Base-by-base conservation (phyloP, 1,140 invertebrate genomes). In the Idris sp. region DNA sequence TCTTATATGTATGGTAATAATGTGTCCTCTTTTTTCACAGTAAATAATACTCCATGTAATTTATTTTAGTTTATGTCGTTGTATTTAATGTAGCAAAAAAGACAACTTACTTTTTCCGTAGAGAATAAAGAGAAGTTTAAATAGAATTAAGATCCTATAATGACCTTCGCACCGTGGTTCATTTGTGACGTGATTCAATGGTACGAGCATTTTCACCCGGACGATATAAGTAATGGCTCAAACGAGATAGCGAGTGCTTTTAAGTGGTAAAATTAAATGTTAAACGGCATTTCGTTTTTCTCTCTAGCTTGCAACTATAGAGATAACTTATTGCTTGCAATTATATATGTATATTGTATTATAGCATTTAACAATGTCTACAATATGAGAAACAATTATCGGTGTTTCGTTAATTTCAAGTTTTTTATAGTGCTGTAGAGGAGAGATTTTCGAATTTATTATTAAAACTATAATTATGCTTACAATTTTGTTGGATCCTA, bases 261-360 rank as follows among this genome's bases (percentile, higher is more conserved):
- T 68, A 74, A 74, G 35, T 74, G 56, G 72, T 68, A 68, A 68
- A 74, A 74, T 74, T 74, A 74, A 74, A 74, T 62, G 62, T 68
- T 74, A 62, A 74, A 62, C 62, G 49, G 49, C 62, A 43, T 68
- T 68, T 30, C 43, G 48, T 49, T 35, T 53, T 74, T 53, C 61
- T 44, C 48, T 65, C 43, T 59, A 54, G 28, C 35, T 59, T 22
- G 10, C 11, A 15, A 14, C 19, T 48, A 41, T 51, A 54, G 43
- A 62, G 53, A 46, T 53, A 30, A 10, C 43, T 40, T n/a, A 10
- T 31, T 35, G 41, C 44, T 7, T n/a, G n/a, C n/a, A n/a, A n/a
- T n/a, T n/a, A n/a, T n/a, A n/a, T n/a, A n/a, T n/a, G n/a, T n/a
- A n/a, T n/a, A n/a, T n/a, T n/a, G n/a, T n/a, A n/a, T n/a, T n/a